Conservation (phyloP, 2,113 vertebrate species). For the Erythrolamprus reginae region DNA sequence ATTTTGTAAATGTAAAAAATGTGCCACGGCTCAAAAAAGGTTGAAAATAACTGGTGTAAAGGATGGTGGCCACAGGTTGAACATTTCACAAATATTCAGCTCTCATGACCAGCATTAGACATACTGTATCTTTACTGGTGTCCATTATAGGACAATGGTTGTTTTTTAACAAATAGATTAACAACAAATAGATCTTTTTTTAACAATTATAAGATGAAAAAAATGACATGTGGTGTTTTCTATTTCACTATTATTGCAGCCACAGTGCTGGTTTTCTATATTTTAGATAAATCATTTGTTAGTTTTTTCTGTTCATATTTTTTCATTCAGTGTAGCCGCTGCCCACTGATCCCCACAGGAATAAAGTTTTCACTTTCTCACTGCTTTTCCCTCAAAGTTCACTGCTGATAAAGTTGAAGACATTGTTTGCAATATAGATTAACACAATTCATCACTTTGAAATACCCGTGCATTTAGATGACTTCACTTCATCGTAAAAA, state of each 20-base stretch:
- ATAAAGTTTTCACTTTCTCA: constrained; percentile 24
- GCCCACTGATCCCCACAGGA: not conserved
- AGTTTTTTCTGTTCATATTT: not conserved
- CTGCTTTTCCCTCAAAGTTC: constrained; percentile 15
- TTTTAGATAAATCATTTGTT: not conserved
- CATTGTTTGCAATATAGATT: constrained; percentile 31
- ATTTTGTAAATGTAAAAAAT: not conserved
- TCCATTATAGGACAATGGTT: not conserved
- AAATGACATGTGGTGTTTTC: not conserved
- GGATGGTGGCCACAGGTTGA: not conserved
- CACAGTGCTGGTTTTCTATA: not conserved
- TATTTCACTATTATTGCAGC: not conserved
- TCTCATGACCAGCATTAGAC: not conserved
- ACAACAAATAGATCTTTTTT: not conserved
- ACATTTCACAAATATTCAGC: not conserved
- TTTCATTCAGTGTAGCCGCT: not conserved
- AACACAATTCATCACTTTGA: not conserved
- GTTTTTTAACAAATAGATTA: not conserved
- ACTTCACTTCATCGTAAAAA: constrained; percentile 35
- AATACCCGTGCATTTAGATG: constrained; percentile 30
- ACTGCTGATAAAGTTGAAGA: constrained; percentile 33
- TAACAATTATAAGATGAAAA: not conserved
- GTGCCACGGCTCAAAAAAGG: too few species aligned
- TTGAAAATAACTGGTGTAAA: too few species aligned
- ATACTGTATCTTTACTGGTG: not conserved